Conservation (phyloP, 2,113 vertebrate genomes). For the Lepus americanus region DNA sequence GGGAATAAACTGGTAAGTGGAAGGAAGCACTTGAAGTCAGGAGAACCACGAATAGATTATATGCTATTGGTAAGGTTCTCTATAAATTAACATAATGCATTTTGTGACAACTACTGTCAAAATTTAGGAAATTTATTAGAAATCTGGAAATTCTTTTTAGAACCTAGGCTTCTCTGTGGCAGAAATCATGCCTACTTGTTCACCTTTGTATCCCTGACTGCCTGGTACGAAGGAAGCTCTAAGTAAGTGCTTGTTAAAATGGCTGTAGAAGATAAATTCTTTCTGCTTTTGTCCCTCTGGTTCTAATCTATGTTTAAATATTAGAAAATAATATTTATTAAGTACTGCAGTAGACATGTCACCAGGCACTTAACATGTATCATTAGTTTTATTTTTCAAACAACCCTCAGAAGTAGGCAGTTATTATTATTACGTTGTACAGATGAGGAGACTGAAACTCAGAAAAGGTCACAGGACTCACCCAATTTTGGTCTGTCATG, state of each 20-base stretch:
- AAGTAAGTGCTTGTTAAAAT: background rate
- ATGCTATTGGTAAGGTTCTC: background rate
- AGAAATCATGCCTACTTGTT: background rate
- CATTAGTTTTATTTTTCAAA: slow-evolving; percentile 25
- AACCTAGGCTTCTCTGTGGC: background rate
- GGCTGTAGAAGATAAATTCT: background rate
- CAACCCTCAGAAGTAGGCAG: background rate
- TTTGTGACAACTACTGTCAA: background rate
- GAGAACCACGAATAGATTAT: background rate
- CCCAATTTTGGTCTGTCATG: background rate
- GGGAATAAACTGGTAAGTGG: background rate
- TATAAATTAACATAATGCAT: background rate
- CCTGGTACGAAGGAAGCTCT: background rate
- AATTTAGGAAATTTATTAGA: background rate
- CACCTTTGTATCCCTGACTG: background rate
- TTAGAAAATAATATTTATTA: background rate
- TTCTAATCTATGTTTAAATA: background rate
- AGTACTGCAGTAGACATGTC: background rate
- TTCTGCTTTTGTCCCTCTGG: background rate
- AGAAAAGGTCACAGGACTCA: background rate
- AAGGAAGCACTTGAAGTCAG: background rate
- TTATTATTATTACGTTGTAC: background rate
- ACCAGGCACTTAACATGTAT: background rate
- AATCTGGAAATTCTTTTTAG: background rate
- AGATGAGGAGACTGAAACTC: background rate